phyloP scores from a whole-genome alignment of 2,113 vertebrate species.

The Protomyctophum bolini region DNA sequence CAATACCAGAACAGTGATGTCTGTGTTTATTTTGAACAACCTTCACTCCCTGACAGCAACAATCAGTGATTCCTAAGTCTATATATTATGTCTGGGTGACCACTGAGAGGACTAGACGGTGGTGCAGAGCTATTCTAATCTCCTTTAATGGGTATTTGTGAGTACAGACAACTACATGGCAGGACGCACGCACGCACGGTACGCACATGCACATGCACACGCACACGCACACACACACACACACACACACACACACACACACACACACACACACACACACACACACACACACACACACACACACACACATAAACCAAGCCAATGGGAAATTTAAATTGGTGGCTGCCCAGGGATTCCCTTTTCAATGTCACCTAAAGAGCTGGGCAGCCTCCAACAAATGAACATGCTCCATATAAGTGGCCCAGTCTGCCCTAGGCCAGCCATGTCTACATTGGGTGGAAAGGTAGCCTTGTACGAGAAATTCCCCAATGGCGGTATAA shows the following conservation, averaged over 20 bases:
- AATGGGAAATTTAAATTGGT: slow-evolving; percentile 48
- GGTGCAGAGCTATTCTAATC: slow-evolving; percentile 14
- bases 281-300: slow-evolving; percentile 10
- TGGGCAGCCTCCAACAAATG: slow-evolving; percentile 60
- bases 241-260: not conserved
- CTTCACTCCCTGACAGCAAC: too few relatives aligned
- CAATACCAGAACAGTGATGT: too few relatives aligned
- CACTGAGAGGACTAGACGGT: slow-evolving; percentile 11
- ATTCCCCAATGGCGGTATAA: slow-evolving; percentile 20
- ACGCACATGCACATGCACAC: too few relatives aligned
- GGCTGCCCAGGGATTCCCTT: slow-evolving; percentile 41
- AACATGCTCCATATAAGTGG: slow-evolving; percentile 56
- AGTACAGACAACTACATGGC: slow-evolving; percentile 33
- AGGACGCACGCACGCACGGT: slow-evolving; percentile 4
- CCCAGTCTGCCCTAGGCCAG: slow-evolving; percentile 43
- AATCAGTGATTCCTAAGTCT: slow-evolving; percentile 2
- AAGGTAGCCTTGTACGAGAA: slow-evolving; percentile 17
- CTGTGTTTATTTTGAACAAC: too few relatives aligned
- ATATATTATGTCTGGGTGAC: not conserved
- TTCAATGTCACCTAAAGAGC: slow-evolving; percentile 50
- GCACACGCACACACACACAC: slow-evolving; percentile 13
- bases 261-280: too few relatives aligned
- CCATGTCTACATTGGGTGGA: slow-evolving; percentile 11
- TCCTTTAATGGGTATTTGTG: slow-evolving; percentile 12
- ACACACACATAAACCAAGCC: slow-evolving; percentile 38